Conservation (phyloP, 2,888 invertebrate genomes). For the Lordiphosa fenestrarum region DNA sequence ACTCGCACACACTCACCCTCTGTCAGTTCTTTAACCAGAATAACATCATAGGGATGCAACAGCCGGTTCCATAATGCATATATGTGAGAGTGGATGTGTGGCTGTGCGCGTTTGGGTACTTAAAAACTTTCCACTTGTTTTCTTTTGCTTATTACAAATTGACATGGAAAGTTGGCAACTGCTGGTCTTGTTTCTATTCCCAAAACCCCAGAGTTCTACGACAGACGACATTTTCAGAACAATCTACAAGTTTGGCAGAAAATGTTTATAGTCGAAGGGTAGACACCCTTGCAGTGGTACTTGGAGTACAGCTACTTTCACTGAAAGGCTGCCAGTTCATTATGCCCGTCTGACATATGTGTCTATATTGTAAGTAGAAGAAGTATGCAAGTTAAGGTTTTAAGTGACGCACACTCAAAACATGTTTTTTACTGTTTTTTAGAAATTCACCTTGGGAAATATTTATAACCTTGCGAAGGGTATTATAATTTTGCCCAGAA, state of each 20-base stretch:
- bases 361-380: too few relatives aligned
- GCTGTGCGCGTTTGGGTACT: constrained; percentile 27
- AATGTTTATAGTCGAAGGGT: background rate
- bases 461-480: too few relatives aligned
- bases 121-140: constrained; percentile 25
- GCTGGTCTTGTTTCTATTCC: constrained; percentile 7
- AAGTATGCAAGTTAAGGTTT: too few relatives aligned
- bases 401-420: too few relatives aligned
- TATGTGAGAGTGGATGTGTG: constrained; percentile 1
- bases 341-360: too few relatives aligned
- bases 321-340: too few relatives aligned
- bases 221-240: constrained; percentile 13
- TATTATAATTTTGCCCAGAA: too few relatives aligned
- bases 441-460: too few relatives aligned
- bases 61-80: constrained; percentile 19
- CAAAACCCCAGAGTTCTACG: constrained; percentile 3
- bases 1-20: constrained; percentile 12
- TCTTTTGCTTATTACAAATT: constrained; percentile 46
- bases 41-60: constrained; percentile 45
- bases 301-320: too few relatives aligned
- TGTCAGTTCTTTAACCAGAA: constrained; percentile 19
- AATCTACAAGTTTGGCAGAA: constrained; percentile 8
- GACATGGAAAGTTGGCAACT: constrained; percentile 55
- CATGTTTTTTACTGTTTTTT: too few relatives aligned
- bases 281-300: background rate